Base-by-base conservation (phyloP, 2,888 invertebrate species). In the Helleia helle region DNA sequence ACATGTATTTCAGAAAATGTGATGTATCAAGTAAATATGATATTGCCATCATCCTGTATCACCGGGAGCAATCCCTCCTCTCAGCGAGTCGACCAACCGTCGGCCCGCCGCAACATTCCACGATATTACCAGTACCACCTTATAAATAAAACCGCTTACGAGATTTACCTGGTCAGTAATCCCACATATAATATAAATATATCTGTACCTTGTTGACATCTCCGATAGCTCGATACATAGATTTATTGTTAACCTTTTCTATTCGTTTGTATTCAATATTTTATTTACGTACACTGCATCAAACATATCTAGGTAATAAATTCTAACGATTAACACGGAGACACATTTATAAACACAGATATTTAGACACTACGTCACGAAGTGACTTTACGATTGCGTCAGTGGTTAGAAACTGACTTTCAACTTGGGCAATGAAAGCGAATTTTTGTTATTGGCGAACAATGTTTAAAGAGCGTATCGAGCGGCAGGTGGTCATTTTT, bases 81-180 rank as follows among this genome's bases (percentile, higher is more conserved):
- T 55, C 56, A 49, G 51, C 52, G 51, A 49, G 47, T 51, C 55
- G 52, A 51, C 60, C 62, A 62, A 61, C 65, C 62, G 64, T 57
- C 53, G 59, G 41, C 42, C 46, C 56, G 53, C 58, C 69, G 55
- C 69, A 65, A 60, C 79, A 81, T 83, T 81, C 81, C 79, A 70
- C 65, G 71, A 74, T 74, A 74, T 65, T 61, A 62, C 71, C 58
- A 67, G 66, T 69, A 70, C 63, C 65, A 63, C 66, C 67, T 72
- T 74, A 73, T 77, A 79, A 79, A 79, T 80, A 80, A 71, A 71
- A 69, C 61, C 65, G 60, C 66, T 68, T 71, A 75, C 71, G 62
- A 55, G 22, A 50, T 61, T 59, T 76, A 75, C 76, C 75, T 75
- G 75, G 62, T 62, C 62, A 66, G 65, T 55, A 61, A 62, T 66